These are phyloP conservation scores for Gastrophryne carolinensis DNA, from an alignment of 2,797 vertebrate species.

Conservation along the genomic window DNA sequence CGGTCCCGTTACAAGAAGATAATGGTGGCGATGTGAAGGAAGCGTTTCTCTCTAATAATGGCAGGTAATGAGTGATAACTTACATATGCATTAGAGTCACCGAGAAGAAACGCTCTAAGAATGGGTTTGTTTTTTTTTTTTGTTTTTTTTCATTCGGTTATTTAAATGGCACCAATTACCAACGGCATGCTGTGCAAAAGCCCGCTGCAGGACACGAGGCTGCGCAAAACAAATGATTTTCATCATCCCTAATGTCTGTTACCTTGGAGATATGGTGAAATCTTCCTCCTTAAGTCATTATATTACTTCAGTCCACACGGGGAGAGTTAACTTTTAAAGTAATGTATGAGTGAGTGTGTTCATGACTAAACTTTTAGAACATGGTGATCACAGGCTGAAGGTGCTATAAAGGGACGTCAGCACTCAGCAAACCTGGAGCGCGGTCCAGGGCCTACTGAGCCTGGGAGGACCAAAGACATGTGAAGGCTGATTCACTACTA, in stretches of 20 bases:
- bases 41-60: background rate
- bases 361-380: too few species aligned
- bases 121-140: background rate
- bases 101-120: background rate
- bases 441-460: too few species aligned
- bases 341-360: too few species aligned
- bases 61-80: background rate
- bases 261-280: constrained; percentile 27
- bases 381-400: too few species aligned
- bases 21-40: constrained; percentile 3
- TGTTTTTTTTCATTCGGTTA: too few species aligned
- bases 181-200: constrained; percentile 1
- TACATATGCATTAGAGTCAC: background rate
- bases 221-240: background rate
- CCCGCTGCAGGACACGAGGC: background rate
- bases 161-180: constrained; percentile 6
- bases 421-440: too few species aligned
- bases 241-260: constrained; percentile 21
- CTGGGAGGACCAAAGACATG: too few species aligned
- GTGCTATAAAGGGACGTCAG: too few species aligned
- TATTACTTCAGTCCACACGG: background rate
- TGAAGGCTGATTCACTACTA: too few species aligned
- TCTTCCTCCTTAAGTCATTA: background rate
- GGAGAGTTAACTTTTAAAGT: background rate
- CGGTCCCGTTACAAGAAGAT: constrained; percentile 45